Base-by-base conservation (phyloP, 2,797 vertebrate species). In the Cichlasoma orientale region DNA sequence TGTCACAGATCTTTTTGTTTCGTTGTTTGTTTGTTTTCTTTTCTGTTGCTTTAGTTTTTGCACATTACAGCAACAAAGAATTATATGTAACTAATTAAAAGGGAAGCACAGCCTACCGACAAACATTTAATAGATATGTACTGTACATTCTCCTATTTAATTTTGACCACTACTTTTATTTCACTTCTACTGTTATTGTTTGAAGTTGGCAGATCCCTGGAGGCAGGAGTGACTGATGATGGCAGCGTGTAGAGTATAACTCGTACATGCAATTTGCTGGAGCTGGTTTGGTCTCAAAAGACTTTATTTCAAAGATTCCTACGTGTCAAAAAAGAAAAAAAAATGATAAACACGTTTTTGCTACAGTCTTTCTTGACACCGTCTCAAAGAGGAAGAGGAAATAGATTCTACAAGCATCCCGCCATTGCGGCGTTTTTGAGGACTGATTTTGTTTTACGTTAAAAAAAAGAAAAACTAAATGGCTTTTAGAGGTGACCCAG, bases 211-310 rank as follows among this genome's bases (percentile, higher is more conserved):
- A 53, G 59, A 12, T 82, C 55, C 70, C 72, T 41, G 33, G 23
- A 82, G 75, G 36, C 29, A 44, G 9, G 50, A 25, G 19, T 85
- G 75, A 84, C 63, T 63, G 70, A 83, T 86, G 84, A 61, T 50
- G 31, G 18, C 47, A 2, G 14, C 36, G 38, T 54, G 59, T 66
- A 47, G 29, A 23, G 21, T 57, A 31, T 52, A 58, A 53, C 29
- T 44, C 50, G 3, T 19, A 79, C 38, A 61, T 77, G 41, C n/a
- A 36, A 8, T 27, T 71, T 23, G 23, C 78, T 79, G 50, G 52
- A 66, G 52, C 52, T 77, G 63, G 78, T 63, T 80, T 27, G 16
- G 50, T 83, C 78, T 89, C 78, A 44, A 2, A 79, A 58, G 58
- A 80, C 56, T 14, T 38, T 41, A 73, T 69, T 19, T 55, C 16